Evolutionary conservation across 2,888 invertebrate genomes (phyloP), one percentile per base, ranked within the genome.

Genomic region (Ormia ochracea): DNA sequence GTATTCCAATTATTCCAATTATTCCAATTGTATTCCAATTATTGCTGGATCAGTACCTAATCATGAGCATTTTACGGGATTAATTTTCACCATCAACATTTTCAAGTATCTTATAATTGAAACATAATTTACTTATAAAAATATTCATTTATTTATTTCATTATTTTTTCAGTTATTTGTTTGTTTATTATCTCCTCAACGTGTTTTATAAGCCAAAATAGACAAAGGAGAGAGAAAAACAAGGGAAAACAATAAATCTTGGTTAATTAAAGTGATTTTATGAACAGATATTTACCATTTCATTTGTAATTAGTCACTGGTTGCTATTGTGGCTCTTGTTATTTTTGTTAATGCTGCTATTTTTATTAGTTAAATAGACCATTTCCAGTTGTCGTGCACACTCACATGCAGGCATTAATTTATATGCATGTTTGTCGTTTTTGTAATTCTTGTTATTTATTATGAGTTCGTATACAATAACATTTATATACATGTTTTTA

Each of bases 211-310:
- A 12, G 45, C n/a, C n/a, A n/a, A n/a, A n/a, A n/a, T n/a, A n/a
- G n/a, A n/a, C n/a, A n/a, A n/a, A n/a, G n/a, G n/a, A n/a, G n/a
- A n/a, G n/a, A n/a, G n/a, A n/a, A 54, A 19, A 59, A 58, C 41
- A 68, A 50, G 4, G 31, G 56, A 58, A 21, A 59, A 23, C 68
- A 12, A 80, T 80, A 80, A 73, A 80, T 80, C 68, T 61, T 43
- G 68, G 63, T 76, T 76, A 80, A 80, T 73, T 76, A 80, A 80
- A 76, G 63, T 73, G 68, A 80, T 80, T 80, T 80, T 80, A 68
- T 66, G 28, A 61, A 66, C 75, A 76, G 75, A 80, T 80, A 74
- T 56, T 28, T 36, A 38, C 33, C 43, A 74, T 70, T 74, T 79
- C 43, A 61, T 48, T 72, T 66, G 50, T 76, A 80, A 80, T 80